Evolutionary conservation across 23 tunicate species (phyloP).

Genomic region (Trididemnum nubilum): DNA sequence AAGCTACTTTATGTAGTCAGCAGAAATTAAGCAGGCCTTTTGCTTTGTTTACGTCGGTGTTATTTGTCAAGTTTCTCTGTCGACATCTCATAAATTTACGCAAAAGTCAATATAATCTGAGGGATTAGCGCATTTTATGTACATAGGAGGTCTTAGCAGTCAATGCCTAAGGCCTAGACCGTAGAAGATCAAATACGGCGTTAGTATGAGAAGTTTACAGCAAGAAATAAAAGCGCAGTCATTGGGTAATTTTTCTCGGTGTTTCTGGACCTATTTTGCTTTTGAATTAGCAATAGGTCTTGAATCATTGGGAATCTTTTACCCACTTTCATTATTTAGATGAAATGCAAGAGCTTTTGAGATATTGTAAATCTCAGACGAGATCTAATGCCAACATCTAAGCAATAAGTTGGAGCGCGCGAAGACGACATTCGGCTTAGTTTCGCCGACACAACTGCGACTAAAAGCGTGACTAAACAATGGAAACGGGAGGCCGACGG

Average conservation of each 20-base stretch:
- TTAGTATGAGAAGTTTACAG: background rate
- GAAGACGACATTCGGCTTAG: no score
- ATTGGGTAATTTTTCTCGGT: background rate
- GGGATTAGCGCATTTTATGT: background rate
- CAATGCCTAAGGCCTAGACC: background rate
- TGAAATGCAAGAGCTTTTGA: background rate
- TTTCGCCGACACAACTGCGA: no score
- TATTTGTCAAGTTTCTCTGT: no score
- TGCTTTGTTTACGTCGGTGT: no score
- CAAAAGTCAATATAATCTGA: background rate
- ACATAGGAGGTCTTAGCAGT: background rate
- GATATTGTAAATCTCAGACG: no score
- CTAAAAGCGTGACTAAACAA: no score
- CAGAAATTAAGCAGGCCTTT: no score
- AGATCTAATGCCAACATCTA: no score
- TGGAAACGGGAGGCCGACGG: no score
- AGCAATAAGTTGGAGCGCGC: no score
- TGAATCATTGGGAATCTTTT: slow-evolving; percentile 34
- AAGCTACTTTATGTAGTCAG: no score
- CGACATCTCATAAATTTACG: no score
- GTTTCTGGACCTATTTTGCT: slow-evolving; percentile 11
- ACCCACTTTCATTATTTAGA: background rate
- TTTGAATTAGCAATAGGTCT: slow-evolving; percentile 45
- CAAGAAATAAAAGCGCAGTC: background rate
- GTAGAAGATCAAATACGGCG: background rate